Conservation (phyloP, 2,797 vertebrate genomes). For the Notoglanidium macrostoma region DNA sequence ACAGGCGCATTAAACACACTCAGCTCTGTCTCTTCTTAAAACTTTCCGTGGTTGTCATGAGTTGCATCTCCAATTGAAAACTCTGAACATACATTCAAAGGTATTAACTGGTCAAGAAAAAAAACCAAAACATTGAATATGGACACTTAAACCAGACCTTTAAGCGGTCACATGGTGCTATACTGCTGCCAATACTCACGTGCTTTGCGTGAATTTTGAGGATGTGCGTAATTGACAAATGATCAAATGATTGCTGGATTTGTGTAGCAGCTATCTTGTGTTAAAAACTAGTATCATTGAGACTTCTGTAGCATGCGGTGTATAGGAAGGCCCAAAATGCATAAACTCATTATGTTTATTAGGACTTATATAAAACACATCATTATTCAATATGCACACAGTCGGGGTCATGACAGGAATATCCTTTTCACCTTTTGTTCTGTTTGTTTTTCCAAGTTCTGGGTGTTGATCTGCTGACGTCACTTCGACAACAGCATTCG, state of each 20-base stretch:
- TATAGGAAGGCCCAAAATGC: background rate
- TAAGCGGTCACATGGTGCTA: background rate
- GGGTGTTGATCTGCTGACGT: background rate
- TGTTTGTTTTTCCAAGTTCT: background rate
- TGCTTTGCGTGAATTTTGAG: background rate
- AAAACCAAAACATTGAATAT: background rate
- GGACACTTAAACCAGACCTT: background rate
- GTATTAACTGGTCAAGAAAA: background rate
- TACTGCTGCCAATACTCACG: background rate
- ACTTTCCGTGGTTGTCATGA: background rate
- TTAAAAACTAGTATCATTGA: background rate
- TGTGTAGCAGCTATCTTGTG: background rate
- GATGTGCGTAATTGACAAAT: background rate
- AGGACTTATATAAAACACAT: background rate
- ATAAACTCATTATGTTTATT: background rate
- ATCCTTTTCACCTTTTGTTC: background rate
- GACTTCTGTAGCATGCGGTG: background rate
- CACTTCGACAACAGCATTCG: background rate
- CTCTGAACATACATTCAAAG: background rate
- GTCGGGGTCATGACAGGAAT: background rate
- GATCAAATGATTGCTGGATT: background rate
- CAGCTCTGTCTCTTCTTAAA: background rate
- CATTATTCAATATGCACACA: background rate
- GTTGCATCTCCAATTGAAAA: background rate
- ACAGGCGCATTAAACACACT: background rate